These are phyloP conservation scores for Archaeoteleia sp. DNA, from an alignment of 2,888 invertebrate genomes.

Conservation along the genomic window DNA sequence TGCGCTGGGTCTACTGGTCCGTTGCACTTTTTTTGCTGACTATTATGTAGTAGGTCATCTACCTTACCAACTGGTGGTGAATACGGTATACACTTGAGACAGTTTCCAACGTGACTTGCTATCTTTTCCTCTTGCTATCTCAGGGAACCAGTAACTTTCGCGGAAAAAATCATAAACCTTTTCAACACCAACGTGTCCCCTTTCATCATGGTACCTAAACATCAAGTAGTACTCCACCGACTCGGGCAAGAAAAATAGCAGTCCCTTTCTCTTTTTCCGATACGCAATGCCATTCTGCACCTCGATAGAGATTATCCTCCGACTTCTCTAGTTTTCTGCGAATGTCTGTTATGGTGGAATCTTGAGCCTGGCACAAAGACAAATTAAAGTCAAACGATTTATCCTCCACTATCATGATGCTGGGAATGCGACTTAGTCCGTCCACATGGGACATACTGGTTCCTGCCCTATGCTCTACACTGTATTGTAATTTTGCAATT, in stretches of 20 bases:
- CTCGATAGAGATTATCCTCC: too few species aligned
- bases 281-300: too few species aligned
- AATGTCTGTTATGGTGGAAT: too few species aligned
- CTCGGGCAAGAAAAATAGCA: slow-evolving; percentile 50
- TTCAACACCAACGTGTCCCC: slow-evolving; percentile 46
- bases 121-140: slow-evolving; percentile 20
- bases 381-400: slow-evolving; percentile 9
- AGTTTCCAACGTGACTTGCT: slow-evolving; percentile 24
- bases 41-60: slow-evolving; percentile 44
- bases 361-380: too few species aligned
- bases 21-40: slow-evolving; percentile 52
- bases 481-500: background rate
- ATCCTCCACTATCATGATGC: slow-evolving; percentile 21
- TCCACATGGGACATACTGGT: slow-evolving; percentile 59
- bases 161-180: slow-evolving; percentile 36
- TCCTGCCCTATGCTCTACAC: slow-evolving; percentile 53
- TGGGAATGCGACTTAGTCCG: slow-evolving; percentile 48
- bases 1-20: slow-evolving; percentile 57
- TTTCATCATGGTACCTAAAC: slow-evolving; percentile 46
- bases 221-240: slow-evolving; percentile 39
- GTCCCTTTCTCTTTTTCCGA: slow-evolving; percentile 22
- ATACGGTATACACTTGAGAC: slow-evolving; percentile 51
- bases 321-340: too few species aligned
- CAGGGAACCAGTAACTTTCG: slow-evolving; percentile 38
- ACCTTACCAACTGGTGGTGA: slow-evolving; percentile 30